Evolutionary conservation across 2,888 invertebrate genomes (phyloP), one percentile per base, ranked within the genome.

Genomic region (Ophion slaviceki): DNA sequence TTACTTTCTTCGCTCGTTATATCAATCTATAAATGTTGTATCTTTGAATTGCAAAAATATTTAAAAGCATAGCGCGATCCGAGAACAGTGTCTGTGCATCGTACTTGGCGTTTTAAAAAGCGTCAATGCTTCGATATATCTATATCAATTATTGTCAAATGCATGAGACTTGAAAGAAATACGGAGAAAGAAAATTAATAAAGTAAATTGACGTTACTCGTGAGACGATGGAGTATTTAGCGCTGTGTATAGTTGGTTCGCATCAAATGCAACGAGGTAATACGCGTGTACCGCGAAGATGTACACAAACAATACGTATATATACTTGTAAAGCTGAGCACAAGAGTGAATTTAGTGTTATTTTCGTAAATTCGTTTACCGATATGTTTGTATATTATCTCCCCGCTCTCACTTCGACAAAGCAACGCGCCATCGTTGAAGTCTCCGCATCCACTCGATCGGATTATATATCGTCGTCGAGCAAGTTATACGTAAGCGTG

Each of bases 401-500:
- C 45, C 2, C 45, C 45, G 45, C 45, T 45, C 11, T 45, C 45
- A 45, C 45, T 45, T 45, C 11, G 45, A 45, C 45, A 8, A 11
- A 1, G 11, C 8, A 40, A 40, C 40, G 40, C 40, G 40, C 7
- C 75, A 86, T 89, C 84, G 70, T 86, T 82, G 24, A 47, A 80
- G 53, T 88, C 82, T 88, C 85, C 76, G 76, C 77, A 88, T 85
- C 83, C 85, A 84, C 67, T 68, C 64, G 82, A 85, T 86, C 79
- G 81, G 86, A 87, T 88, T 88, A 32, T 87, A 85, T 87, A 84
- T 87, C 88, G 85, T 87, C 66, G 61, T 74, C 72, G 81, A 81
- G 64, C 47, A 14, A 80, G 67, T 71, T 77, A 57, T 68, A 75
- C 32, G 47, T 57, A 82, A 36, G 66, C 32, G 59, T 71, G 57